Evolutionary conservation across 2,888 invertebrate species (phyloP).

Genomic region (Baccha elongata): DNA sequence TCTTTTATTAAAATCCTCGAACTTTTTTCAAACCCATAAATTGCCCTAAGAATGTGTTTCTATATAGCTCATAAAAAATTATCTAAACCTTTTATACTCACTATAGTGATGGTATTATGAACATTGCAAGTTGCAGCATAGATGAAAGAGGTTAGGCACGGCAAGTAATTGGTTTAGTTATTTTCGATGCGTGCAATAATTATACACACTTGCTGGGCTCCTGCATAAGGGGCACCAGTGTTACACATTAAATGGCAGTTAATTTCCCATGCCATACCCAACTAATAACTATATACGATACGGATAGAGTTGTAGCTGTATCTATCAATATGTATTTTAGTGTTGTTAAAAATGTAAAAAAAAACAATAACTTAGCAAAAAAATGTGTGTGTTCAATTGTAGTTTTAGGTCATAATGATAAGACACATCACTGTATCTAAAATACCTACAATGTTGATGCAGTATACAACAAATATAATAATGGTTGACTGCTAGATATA

Average conservation of each 20-base stretch:
- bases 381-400: slow-evolving; percentile 66
- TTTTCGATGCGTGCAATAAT: slow-evolving; percentile 67
- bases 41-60: too few relatives aligned
- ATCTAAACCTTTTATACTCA: not conserved
- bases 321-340: slow-evolving; percentile 18
- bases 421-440: slow-evolving; percentile 5
- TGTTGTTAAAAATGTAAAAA: not conserved
- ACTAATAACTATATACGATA: not conserved
- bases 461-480: slow-evolving; percentile 30
- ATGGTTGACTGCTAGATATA: slow-evolving; percentile 4
- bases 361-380: slow-evolving; percentile 33
- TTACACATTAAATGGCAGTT: slow-evolving; percentile 42
- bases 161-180: slow-evolving; percentile 58
- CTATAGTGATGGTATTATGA: not conserved
- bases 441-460: not conserved
- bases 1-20: too few relatives aligned
- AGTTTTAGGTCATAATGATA: slow-evolving; percentile 71
- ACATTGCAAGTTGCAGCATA: slow-evolving; percentile 12
- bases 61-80: too few relatives aligned
- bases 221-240: slow-evolving; percentile 31
- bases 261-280: slow-evolving; percentile 39
- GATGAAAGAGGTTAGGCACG: slow-evolving; percentile 4
- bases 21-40: too few relatives aligned
- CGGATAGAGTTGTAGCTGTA: slow-evolving; percentile 1
- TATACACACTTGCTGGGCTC: slow-evolving; percentile 22